Base-by-base conservation (phyloP, 1,140 invertebrate species). In the Druon quercuslanigerum region DNA sequence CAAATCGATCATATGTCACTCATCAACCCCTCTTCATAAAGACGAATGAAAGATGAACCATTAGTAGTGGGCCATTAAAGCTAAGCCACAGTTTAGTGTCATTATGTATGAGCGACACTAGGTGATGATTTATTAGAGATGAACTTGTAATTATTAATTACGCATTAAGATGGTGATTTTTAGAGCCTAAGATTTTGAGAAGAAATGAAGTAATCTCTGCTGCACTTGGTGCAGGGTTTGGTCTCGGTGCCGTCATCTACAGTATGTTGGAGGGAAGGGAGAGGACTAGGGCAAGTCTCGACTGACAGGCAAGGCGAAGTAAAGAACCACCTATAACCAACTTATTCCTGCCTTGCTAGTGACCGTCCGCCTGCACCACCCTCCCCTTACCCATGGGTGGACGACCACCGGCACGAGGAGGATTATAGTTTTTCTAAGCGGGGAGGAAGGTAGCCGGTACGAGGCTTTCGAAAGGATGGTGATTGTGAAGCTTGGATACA, bases 391-490 rank as follows among this genome's bases (percentile, higher is more conserved):
- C 79, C 16, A 66, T 71, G 60, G 51, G 51, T 60, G 60, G 60
- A 73, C 79, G 79, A 79, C 79, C 80, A 81, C 81, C 80, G 79
- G 72, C 33, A 82, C 25, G 25, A 75, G 82, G 86, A 86, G 89
- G 89, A 90, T 90, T 90, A 90, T 90, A 87, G 89, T 90, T 90
- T 90, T 90, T 89, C 89, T 88, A 77, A 76, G 71, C 78, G 33
- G 54, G 25, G 71, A 17, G 50, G 60, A 66, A 82, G 83, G 83
- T 84, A 79, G 78, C 87, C 85, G 85, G 86, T 83, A 87, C 87
- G 84, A 85, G 85, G 90, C 90, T 91, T 92, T 91, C 90, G 91
- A 92, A 92, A 92, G 91, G 91, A 92, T 91, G 89, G 90, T 90
- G 91, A 92, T 92, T 91, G 91, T 91, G 90, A 90, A 91, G 89